These are phyloP conservation scores for Tetragnatha versicolor DNA, from an alignment of 1,140 invertebrate species.

Conservation along the genomic window DNA sequence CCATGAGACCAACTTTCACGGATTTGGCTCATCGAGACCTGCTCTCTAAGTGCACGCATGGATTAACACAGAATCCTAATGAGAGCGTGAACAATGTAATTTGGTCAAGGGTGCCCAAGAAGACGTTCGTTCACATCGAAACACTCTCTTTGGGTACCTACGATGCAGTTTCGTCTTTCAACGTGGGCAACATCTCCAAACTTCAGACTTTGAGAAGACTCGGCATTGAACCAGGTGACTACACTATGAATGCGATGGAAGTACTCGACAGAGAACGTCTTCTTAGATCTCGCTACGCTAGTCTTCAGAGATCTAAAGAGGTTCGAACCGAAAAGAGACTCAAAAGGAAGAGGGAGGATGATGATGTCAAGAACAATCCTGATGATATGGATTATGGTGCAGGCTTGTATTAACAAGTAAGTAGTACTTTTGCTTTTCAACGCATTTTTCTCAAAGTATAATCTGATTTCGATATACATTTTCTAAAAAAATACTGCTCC, in stretches of 20 bases:
- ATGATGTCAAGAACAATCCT: neutral
- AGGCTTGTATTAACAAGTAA: neutral
- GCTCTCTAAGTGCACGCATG: neutral
- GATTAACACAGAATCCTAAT: constrained; percentile 1
- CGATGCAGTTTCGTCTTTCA: constrained; percentile 5
- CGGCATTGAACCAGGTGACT: neutral
- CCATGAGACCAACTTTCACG: too few species aligned
- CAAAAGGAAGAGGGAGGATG: neutral
- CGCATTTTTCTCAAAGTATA: neutral
- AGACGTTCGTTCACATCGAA: neutral
- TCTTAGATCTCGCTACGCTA: too few species aligned
- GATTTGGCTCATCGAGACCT: neutral
- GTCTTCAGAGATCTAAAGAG: too few species aligned
- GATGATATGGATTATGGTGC: neutral
- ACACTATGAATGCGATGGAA: too few species aligned
- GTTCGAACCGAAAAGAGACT: too few species aligned
- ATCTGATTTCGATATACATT: neutral
- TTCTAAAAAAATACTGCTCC: neutral
- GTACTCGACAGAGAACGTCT: too few species aligned
- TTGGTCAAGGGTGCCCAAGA: neutral
- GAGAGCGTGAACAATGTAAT: neutral
- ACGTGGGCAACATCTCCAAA: neutral
- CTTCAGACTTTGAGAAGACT: neutral
- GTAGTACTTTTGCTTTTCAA: neutral
- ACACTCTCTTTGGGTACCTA: neutral